Percentiles rank a stretch among this genome's conserved stretches.
These are phyloP conservation scores for Aphyosemion australe DNA, from an alignment of 2,113 vertebrate species.

Conservation along the genomic window DNA sequence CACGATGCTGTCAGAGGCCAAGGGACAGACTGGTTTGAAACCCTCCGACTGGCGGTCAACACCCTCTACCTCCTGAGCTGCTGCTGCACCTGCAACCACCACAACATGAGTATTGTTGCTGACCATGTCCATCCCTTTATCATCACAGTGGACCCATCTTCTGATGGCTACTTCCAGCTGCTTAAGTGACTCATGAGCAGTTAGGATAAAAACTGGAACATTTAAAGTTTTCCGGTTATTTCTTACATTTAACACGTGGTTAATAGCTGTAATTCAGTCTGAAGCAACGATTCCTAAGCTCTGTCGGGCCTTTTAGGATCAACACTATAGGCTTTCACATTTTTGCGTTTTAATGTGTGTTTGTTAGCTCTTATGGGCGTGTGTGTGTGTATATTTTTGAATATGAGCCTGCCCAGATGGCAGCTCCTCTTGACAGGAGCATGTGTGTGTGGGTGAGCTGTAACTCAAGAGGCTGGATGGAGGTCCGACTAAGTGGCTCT, in stretches of 20 bases:
- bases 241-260: not conserved
- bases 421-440: slow-evolving; percentile 38
- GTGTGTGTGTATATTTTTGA: slow-evolving; percentile 12
- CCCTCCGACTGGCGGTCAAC: too few species aligned
- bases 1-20: too few species aligned
- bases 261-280: too few species aligned
- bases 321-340: not conserved
- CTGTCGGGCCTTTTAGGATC: slow-evolving; percentile 18
- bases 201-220: not conserved
- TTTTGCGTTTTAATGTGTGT: slow-evolving; percentile 14
- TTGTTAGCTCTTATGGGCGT: slow-evolving; percentile 2
- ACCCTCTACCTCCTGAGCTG: too few species aligned
- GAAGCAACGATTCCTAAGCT: slow-evolving; percentile 8
- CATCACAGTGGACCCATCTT: too few species aligned
- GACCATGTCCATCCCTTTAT: too few species aligned
- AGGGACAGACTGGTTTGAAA: too few species aligned
- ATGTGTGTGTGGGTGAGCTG: slow-evolving; percentile 67
- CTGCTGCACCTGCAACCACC: too few species aligned
- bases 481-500: slow-evolving; percentile 76
- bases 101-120: too few species aligned
- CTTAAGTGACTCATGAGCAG: too few species aligned
- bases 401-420: slow-evolving; percentile 41
- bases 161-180: too few species aligned
- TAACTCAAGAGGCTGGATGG: slow-evolving; percentile 69
- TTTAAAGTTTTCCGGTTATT: not conserved